These are phyloP conservation scores for Steinernema feltiae DNA, from an alignment of 1,140 invertebrate species.

Conservation along the genomic window DNA sequence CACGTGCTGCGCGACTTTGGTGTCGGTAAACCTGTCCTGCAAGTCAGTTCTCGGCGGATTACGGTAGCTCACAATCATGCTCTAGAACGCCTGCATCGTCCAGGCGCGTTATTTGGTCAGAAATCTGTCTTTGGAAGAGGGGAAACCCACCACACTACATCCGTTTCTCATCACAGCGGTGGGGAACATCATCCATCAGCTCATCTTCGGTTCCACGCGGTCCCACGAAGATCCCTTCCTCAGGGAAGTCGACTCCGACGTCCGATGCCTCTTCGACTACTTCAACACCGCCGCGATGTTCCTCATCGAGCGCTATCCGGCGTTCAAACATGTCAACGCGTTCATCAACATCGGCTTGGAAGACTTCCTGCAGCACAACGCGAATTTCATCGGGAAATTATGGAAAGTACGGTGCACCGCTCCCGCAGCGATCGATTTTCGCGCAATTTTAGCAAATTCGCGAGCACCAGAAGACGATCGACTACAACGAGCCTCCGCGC, in stretches of 20 bases:
- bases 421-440: background rate
- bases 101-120: background rate
- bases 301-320: no score
- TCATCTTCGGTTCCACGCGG: background rate
- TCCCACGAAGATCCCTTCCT: background rate
- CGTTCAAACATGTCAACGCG: background rate
- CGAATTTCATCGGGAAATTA: background rate
- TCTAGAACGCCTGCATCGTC: background rate
- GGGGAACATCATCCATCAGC: background rate
- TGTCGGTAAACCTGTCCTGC: background rate
- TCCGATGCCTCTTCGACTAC: background rate
- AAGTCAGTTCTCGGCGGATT: no score
- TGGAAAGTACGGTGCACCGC: background rate
- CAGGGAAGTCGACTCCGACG: background rate
- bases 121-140: background rate
- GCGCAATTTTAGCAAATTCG: background rate
- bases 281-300: background rate
- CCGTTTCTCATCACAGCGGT: background rate
- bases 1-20: background rate
- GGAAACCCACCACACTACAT: background rate
- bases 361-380: background rate
- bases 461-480: background rate
- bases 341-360: background rate
- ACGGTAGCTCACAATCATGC: no score
- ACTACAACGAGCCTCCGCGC: background rate